These are phyloP conservation scores for Tadarida brasiliensis DNA, from an alignment of 2,797 vertebrate species.

Conservation along the genomic window DNA sequence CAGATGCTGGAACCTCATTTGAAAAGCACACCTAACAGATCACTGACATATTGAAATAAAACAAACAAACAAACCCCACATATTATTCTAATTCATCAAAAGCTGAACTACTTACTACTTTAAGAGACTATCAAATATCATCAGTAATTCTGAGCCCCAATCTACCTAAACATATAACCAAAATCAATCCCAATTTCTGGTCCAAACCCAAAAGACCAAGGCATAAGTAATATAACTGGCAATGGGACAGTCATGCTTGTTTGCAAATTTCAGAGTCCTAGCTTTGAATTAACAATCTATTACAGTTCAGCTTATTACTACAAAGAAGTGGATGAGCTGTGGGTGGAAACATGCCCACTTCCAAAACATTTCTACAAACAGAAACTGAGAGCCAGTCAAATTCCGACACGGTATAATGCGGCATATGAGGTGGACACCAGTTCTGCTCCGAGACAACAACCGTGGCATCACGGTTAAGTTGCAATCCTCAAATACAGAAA, in stretches of 20 bases:
- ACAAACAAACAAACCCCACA: not conserved
- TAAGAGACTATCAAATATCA: not conserved
- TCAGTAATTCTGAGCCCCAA: not conserved
- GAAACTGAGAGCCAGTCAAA: not conserved
- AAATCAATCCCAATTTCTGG: conserved; percentile 9
- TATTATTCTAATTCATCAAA: not conserved
- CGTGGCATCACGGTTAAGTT: not conserved
- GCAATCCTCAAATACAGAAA: not conserved
- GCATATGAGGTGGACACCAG: not conserved
- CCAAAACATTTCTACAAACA: not conserved
- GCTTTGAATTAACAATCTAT: not conserved
- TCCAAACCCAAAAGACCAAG: not conserved
- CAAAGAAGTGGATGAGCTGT: not conserved
- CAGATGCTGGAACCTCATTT: not conserved
- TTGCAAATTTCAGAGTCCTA: not conserved
- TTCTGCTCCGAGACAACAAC: not conserved
- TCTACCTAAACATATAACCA: not conserved
- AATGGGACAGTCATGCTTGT: not conserved
- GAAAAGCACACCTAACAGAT: conserved; percentile 17
- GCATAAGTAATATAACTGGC: not conserved
- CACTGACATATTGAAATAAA: not conserved
- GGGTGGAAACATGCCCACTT: not conserved
- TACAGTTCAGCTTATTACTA: not conserved
- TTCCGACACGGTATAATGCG: not conserved
- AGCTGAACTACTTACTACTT: not conserved